These are phyloP conservation scores for Leiothrix lutea DNA, from an alignment of 2,113 vertebrate species.

Conservation along the genomic window DNA sequence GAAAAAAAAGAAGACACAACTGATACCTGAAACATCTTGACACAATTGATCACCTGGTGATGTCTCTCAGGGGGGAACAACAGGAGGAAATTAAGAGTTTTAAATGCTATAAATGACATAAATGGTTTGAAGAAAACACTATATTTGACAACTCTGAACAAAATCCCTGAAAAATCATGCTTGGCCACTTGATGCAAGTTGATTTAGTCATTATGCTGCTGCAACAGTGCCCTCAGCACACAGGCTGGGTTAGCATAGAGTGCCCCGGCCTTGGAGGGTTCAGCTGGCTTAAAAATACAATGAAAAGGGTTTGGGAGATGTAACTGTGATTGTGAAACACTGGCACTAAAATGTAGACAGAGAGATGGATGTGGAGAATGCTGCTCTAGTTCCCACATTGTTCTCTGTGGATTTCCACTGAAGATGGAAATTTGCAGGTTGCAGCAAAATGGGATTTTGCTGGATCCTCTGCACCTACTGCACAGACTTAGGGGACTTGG, in stretches of 20 bases:
- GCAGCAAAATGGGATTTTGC: not conserved
- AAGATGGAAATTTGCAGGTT: not conserved
- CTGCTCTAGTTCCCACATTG: not conserved
- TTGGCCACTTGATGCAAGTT: not conserved
- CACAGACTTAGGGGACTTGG: not conserved
- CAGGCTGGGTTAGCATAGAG: not conserved
- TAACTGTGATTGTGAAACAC: not conserved
- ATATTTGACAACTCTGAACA: not conserved
- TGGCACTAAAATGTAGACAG: not conserved
- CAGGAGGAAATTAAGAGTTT: not conserved
- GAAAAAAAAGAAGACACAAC: not conserved
- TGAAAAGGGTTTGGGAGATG: not conserved
- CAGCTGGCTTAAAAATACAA: not conserved
- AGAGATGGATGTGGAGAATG: not conserved
- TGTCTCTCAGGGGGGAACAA: not conserved
- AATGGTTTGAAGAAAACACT: not conserved
- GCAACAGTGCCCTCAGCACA: not conserved
- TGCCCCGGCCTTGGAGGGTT: not conserved
- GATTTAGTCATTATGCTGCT: not conserved
- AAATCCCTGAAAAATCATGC: not conserved
- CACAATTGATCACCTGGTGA: fast-evolving
- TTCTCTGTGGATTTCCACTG: not conserved
- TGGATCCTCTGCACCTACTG: not conserved
- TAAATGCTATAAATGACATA: not conserved
- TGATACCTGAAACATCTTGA: not conserved